These are phyloP conservation scores for Halisarca cf. caerulea DNA, from an alignment of 37 sponge, comb jelly and placozoan species.

Conservation along the genomic window DNA sequence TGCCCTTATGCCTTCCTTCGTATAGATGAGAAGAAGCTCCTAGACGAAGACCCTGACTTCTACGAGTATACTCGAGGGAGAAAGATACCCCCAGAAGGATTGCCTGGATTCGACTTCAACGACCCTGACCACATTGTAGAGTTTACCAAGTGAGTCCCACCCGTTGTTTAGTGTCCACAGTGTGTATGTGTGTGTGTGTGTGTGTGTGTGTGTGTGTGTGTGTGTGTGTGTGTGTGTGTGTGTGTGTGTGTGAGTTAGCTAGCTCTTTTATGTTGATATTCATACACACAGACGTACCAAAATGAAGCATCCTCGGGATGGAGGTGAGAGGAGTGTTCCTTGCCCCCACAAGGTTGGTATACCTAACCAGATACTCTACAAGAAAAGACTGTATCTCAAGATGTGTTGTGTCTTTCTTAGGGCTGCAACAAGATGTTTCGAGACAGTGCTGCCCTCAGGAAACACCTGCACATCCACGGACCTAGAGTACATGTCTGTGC, in stretches of 20 bases:
- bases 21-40: slow-evolving; percentile 66
- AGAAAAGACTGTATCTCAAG: too few relatives aligned
- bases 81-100: slow-evolving; percentile 84
- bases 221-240: too few relatives aligned
- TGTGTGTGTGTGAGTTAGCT: too few relatives aligned
- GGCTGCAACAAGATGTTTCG: slow-evolving; percentile 95
- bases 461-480: slow-evolving; percentile 95
- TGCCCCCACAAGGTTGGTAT: slow-evolving; percentile 91
- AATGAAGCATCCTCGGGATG: slow-evolving; percentile 68
- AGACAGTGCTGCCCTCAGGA: slow-evolving; percentile 92
- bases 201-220: too few relatives aligned
- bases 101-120: slow-evolving; percentile 84
- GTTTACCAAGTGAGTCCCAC: slow-evolving; percentile 88
- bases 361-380: too few relatives aligned
- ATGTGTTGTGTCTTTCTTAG: too few relatives aligned
- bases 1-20: too few relatives aligned
- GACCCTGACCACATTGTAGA: slow-evolving; percentile 88
- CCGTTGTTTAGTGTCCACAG: too few relatives aligned
- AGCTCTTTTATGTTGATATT: too few relatives aligned
- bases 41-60: slow-evolving; percentile 70
- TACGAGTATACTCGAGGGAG: slow-evolving; percentile 87
- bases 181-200: too few relatives aligned
- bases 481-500: slow-evolving; percentile 97
- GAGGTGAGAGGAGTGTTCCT: slow-evolving; percentile 76
- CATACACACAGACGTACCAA: slow-evolving; percentile 69